phyloP scores from a whole-genome alignment of 2,888 invertebrate genomes.

The Hemicrepidius hirtus region DNA sequence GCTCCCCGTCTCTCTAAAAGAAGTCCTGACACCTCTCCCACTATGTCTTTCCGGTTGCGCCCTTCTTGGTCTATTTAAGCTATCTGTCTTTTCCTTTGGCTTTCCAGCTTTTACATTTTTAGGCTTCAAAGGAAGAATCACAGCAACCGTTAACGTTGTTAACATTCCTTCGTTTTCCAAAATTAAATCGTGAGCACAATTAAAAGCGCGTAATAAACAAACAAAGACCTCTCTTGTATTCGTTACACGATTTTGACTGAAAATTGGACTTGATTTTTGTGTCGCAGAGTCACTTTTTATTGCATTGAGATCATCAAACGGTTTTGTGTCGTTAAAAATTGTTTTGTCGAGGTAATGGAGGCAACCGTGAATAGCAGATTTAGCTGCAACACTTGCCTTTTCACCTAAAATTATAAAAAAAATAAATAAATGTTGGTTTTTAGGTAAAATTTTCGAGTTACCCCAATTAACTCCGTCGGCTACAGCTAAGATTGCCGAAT shows the following conservation, averaged over 20 bases:
- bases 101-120: constrained; percentile 43
- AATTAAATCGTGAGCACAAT: constrained; percentile 89
- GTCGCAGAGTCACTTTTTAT: constrained; percentile 61
- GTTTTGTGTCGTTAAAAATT: constrained; percentile 73
- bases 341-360: constrained; percentile 87
- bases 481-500: constrained; percentile 85
- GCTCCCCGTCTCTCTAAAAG: not conserved
- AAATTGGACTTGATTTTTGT: constrained; percentile 35
- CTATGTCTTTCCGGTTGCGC: not conserved
- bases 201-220: constrained; percentile 85
- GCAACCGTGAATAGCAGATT: constrained; percentile 90
- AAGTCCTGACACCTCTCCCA: not conserved
- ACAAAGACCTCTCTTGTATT: constrained; percentile 85
- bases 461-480: constrained; percentile 97
- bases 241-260: constrained; percentile 64
- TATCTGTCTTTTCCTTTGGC: constrained; percentile 3
- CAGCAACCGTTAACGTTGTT: constrained; percentile 88
- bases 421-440: not conserved
- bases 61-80: constrained; percentile 5
- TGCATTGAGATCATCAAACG: constrained; percentile 67
- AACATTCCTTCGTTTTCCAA: constrained; percentile 87
- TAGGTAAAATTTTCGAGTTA: constrained; percentile 47
- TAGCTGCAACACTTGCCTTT: constrained; percentile 88
- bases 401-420: constrained; percentile 73
- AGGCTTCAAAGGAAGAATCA: constrained; percentile 78